Base-by-base conservation (phyloP, 2,113 vertebrate species). In the Paradoxurus hermaphroditus region DNA sequence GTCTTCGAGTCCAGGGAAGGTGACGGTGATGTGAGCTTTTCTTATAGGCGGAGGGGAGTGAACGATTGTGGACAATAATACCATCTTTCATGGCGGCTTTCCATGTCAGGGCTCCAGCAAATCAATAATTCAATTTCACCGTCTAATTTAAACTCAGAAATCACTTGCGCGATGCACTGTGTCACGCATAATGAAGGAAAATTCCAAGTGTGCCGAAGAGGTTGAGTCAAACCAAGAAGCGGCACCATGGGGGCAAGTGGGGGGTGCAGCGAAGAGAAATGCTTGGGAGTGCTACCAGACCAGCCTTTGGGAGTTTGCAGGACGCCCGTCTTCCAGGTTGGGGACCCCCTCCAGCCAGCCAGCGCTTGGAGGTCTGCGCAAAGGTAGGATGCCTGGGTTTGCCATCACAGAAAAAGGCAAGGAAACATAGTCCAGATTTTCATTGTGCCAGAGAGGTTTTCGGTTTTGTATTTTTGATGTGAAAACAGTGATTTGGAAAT, bases 401-500 rank as follows among this genome's bases (percentile, higher is more conserved):
- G 75, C 56, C 56, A 62, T 94, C 12, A 36, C 0, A 39, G 77
- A 82, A 88, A 34, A 77, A 93, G 46, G 44, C 34, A 39, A 72
- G 31, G 34, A 51, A 90, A 11, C 34, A 78, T 23, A 49, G 44
- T 29, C 21, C n/a, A 91, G 36, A 10, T 92, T 65, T 67, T 78
- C 8, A 1, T 94, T 96, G 95, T 56, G 8, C 41, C 86, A 97
- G 86, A 51, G 41, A 72, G 73, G 95, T 88, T 97, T 97, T 68
- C 86, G 27, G 53, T 25, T 0, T 1, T 89, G 81, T 34, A 13
- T 96, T 96, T 98, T 98, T 98, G 96, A 98, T 98, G 97, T 96
- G 97, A 98, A 98, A 98, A 98, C 92, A 90, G 95, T 97, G 96
- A 96, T 91, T 93, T 96, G 75, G 86, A 96, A 96, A 97, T 98